phyloP scores from a whole-genome alignment of 2,113 vertebrate genomes.

The Gadus macrocephalus region DNA sequence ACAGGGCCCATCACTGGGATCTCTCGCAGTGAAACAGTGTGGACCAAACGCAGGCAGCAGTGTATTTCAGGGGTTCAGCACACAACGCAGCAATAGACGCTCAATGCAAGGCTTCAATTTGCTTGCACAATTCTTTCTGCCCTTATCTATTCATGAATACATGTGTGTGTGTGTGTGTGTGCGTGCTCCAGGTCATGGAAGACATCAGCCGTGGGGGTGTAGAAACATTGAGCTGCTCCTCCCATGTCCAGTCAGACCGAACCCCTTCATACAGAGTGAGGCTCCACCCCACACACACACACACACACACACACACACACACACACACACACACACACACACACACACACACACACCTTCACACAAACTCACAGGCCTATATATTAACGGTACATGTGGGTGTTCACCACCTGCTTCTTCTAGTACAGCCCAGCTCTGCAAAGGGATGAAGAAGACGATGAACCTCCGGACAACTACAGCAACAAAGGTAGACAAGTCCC shows the following conservation, averaged over 20 bases:
- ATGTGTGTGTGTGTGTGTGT: neutral
- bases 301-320: slow-evolving; percentile 2
- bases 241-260: neutral
- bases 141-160: neutral
- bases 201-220: neutral
- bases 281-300: neutral
- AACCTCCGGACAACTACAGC: no score
- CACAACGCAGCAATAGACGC: no score
- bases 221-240: neutral
- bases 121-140: no score
- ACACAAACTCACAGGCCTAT: neutral
- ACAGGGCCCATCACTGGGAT: no score
- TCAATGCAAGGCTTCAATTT: no score
- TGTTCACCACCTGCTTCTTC: no score
- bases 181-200: slow-evolving; percentile 1
- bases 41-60: no score
- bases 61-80: no score
- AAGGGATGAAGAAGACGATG: no score
- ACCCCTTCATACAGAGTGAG: neutral
- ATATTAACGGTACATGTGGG: neutral
- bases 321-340: neutral
- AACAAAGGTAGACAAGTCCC: no score
- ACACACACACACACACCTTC: neutral
- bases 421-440: no score
- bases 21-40: no score